These are phyloP conservation scores for Merluccius polli DNA, from an alignment of 2,797 vertebrate genomes.

Conservation along the genomic window DNA sequence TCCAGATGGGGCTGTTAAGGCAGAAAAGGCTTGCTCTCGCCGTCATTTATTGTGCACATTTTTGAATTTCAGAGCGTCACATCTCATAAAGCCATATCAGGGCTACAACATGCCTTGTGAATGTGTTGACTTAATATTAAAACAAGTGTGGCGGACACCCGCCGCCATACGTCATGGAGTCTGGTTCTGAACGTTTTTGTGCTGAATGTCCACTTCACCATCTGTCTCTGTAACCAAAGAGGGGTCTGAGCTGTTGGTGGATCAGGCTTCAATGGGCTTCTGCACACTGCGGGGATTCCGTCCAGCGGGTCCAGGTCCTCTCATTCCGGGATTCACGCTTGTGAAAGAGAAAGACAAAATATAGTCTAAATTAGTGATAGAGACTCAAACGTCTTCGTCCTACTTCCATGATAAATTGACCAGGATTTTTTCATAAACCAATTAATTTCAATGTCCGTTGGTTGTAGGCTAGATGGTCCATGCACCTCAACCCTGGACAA, in stretches of 20 bases:
- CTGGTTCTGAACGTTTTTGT: background rate
- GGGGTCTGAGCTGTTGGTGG: too few species aligned
- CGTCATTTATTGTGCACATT: background rate
- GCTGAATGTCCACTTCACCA: background rate
- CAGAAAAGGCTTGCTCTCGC: background rate
- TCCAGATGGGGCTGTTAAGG: background rate
- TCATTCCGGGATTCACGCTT: slow-evolving; percentile 15
- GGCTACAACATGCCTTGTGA: background rate
- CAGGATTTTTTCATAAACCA: too few species aligned
- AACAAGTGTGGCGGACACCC: background rate
- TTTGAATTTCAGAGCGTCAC: background rate
- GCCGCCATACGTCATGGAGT: background rate
- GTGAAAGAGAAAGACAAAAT: background rate
- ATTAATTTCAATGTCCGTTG: background rate
- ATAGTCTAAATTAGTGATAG: background rate
- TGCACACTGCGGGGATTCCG: background rate
- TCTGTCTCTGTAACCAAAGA: background rate
- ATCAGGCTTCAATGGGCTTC: background rate
- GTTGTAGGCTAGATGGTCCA: background rate
- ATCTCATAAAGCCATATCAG: background rate
- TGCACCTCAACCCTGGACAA: too few species aligned
- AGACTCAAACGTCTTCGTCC: background rate
- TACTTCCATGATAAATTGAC: too few species aligned
- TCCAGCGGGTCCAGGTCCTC: background rate
- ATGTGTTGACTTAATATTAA: background rate